Conservation (phyloP, 2,113 vertebrate species). For the Rhinopomastus cyanomelas region DNA sequence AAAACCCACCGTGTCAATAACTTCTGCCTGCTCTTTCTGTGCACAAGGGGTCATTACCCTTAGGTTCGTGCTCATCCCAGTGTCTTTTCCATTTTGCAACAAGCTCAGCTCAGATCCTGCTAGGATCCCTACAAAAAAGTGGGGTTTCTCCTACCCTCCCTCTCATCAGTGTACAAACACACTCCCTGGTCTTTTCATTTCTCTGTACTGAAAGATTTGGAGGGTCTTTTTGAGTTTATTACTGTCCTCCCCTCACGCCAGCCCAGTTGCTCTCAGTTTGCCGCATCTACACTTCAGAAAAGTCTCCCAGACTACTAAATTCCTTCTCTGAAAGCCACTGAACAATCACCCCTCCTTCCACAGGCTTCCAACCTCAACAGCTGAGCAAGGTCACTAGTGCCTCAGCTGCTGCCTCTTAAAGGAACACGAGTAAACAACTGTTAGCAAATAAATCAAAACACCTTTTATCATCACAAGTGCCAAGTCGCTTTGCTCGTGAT, state of each 20-base stretch:
- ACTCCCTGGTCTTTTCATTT: not conserved
- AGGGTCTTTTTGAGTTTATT: not conserved
- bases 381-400: not conserved
- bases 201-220: not conserved
- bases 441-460: not conserved
- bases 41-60: not conserved
- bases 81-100: not conserved
- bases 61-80: not conserved
- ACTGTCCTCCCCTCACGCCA: not conserved
- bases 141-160: not conserved
- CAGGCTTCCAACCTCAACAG: not conserved
- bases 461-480: not conserved
- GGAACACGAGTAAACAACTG: fast-evolving
- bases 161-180: not conserved
- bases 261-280: not conserved
- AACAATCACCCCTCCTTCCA: not conserved
- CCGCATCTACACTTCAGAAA: not conserved
- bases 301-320: not conserved
- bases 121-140: not conserved
- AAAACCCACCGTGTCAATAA: not conserved
- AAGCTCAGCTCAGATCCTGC: not conserved
- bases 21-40: not conserved
- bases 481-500: not conserved
- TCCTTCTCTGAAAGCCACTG: not conserved
- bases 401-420: not conserved